These are phyloP conservation scores for Pica pica DNA, from an alignment of 2,113 vertebrate genomes.

Conservation along the genomic window DNA sequence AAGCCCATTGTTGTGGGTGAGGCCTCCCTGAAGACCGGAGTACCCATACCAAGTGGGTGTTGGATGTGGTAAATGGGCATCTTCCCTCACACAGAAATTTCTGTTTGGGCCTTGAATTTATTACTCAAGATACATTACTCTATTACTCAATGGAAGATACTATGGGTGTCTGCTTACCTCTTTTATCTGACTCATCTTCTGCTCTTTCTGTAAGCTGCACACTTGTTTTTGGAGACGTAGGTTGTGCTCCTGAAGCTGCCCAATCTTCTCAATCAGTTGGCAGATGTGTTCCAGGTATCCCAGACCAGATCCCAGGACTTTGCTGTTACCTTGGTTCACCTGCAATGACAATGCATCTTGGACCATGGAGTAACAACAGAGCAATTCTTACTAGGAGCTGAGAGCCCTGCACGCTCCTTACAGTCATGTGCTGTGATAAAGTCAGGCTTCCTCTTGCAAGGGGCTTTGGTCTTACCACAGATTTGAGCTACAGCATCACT, in stretches of 20 bases:
- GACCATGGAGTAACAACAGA: not conserved
- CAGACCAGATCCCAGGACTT: constrained; percentile 75
- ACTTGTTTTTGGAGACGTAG: constrained; percentile 80
- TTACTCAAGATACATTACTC: not conserved
- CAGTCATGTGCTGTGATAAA: not conserved
- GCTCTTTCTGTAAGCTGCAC: constrained; percentile 76
- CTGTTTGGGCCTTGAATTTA: not conserved
- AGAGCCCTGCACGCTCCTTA: not conserved
- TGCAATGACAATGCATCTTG: constrained; percentile 31
- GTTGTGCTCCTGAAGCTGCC: constrained; percentile 85
- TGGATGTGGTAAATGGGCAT: not conserved
- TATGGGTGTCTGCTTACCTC: constrained; percentile 69
- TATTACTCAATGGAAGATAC: not conserved
- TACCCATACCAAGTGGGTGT: not conserved
- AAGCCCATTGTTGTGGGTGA: not conserved
- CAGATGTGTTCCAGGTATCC: constrained; percentile 87
- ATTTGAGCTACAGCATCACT: not conserved
- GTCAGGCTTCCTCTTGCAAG: not conserved
- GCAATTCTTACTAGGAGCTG: not conserved
- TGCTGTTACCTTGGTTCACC: constrained; percentile 73
- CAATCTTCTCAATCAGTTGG: constrained; percentile 86
- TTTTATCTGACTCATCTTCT: constrained; percentile 72
- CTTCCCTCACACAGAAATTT: not conserved
- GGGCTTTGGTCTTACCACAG: not conserved
- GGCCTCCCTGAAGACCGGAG: not conserved